Evolutionary conservation across 1,140 invertebrate genomes (phyloP).

Genomic region (Aphelinus atriplicis): DNA sequence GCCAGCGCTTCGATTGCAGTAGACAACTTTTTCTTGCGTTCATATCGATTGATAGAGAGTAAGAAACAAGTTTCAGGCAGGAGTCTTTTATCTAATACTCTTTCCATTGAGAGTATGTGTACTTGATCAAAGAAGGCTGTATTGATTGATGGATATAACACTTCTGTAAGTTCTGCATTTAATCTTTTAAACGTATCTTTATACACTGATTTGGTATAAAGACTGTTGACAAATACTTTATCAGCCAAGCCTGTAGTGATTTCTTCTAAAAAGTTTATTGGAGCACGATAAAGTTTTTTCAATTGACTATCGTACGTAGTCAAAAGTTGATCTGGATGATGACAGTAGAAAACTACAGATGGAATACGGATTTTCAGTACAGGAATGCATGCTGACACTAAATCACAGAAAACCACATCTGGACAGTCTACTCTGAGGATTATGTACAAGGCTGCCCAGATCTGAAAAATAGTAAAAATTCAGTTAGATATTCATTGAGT

Average conservation of each 20-base stretch:
- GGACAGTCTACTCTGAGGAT: constrained; percentile 67
- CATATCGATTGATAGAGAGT: constrained; percentile 96
- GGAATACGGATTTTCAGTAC: constrained; percentile 77
- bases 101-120: constrained; percentile 64
- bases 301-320: constrained; percentile 73
- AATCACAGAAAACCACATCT: constrained; percentile 92
- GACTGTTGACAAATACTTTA: constrained; percentile 93
- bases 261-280: constrained; percentile 93
- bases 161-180: constrained; percentile 72
- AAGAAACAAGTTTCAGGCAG: constrained; percentile 75
- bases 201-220: constrained; percentile 89
- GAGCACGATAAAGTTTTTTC: constrained; percentile 86
- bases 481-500: not conserved
- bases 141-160: constrained; percentile 95
- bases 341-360: constrained; percentile 94
- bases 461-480: constrained; percentile 45
- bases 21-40: constrained; percentile 93
- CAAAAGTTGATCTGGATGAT: constrained; percentile 95
- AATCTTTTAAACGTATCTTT: constrained; percentile 84
- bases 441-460: constrained; percentile 60
- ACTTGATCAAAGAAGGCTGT: constrained; percentile 78
- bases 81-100: constrained; percentile 57
- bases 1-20: constrained; percentile 86
- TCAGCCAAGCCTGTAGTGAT: constrained; percentile 86
- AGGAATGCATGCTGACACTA: constrained; percentile 88